phyloP scores from a whole-genome alignment of 2,888 invertebrate genomes.

The Thymelicus lineola region DNA sequence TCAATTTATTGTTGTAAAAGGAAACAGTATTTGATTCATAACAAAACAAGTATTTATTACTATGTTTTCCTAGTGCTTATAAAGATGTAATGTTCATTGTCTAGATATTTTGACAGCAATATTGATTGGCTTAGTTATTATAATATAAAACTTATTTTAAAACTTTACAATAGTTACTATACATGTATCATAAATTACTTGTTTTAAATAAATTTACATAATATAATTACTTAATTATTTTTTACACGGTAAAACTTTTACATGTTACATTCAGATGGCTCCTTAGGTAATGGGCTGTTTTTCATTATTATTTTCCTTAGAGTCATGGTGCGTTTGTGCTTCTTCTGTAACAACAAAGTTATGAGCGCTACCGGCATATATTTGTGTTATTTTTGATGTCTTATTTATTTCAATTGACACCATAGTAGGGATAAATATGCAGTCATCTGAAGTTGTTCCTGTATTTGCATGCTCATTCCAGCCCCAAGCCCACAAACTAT shows the following conservation, averaged over 20 bases:
- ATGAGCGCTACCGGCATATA: slow-evolving; percentile 76
- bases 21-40: slow-evolving; percentile 20
- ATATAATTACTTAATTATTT: slow-evolving; percentile 8
- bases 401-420: slow-evolving; percentile 54
- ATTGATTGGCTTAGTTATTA: slow-evolving; percentile 18
- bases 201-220: slow-evolving; percentile 33
- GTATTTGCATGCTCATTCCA: slow-evolving; percentile 97
- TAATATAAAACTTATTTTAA: slow-evolving; percentile 28
- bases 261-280: neutral
- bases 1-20: neutral
- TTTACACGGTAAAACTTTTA: neutral
- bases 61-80: neutral
- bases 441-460: slow-evolving; percentile 82
- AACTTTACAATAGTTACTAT: slow-evolving; percentile 32
- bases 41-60: neutral
- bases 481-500: slow-evolving; percentile 91
- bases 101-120: slow-evolving; percentile 14
- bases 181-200: slow-evolving; percentile 29
- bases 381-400: slow-evolving; percentile 54
- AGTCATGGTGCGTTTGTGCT: neutral
- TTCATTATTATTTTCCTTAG: neutral
- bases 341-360: slow-evolving; percentile 68
- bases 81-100: neutral
- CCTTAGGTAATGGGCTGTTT: neutral
- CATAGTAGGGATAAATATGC: slow-evolving; percentile 62